Evolutionary conservation across 2,113 vertebrate species (phyloP), one percentile per base, ranked within the genome.

Genomic region (Siniperca chuatsi): DNA sequence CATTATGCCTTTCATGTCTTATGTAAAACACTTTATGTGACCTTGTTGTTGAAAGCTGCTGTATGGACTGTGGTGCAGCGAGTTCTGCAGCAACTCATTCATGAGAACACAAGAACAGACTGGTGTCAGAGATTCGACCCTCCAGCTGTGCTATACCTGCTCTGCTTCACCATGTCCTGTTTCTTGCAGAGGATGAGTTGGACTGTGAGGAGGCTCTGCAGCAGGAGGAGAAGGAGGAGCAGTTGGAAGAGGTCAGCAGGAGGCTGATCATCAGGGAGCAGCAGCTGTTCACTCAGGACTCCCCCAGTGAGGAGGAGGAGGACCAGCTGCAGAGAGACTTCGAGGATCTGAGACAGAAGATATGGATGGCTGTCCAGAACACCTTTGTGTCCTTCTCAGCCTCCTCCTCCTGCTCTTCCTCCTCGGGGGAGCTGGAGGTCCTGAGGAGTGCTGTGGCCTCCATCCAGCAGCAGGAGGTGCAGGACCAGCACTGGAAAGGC

Each of bases 391-490:
- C 81, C n/a, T 20, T 66, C 76, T 15, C 69, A 48, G 11, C 46
- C 65, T 33, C 73, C 18, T n/a, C 96, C 0, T 37, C 97, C 37
- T 33, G 97, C 35, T n/a, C 76, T 23, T 29, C 75, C 40, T 16
- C 79, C 42, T 35, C 8, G 0, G 50, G 82, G 11, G 87, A 78
- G 2, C 92, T 94, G 16, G 87, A 94, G 23, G 67, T 83, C 44
- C 94, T 98, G 87, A 93, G 87, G 81, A 95, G 95, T 57, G 97
- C 97, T 1, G 90, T 97, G 84, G 89, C 83, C 0, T 90, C 94
- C 62, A 92, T 98, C 77, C 87, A 91, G 35, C 96, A 96, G 80
- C 97, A 97, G 94, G 97, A 97, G 82, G 89, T 78, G 57, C 96
- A 96, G 92, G 97, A 98, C 85, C 84, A 57, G 29, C 90, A 40